These are phyloP conservation scores for Epinephelus lanceolatus DNA, from an alignment of 2,113 vertebrate species.

Conservation along the genomic window DNA sequence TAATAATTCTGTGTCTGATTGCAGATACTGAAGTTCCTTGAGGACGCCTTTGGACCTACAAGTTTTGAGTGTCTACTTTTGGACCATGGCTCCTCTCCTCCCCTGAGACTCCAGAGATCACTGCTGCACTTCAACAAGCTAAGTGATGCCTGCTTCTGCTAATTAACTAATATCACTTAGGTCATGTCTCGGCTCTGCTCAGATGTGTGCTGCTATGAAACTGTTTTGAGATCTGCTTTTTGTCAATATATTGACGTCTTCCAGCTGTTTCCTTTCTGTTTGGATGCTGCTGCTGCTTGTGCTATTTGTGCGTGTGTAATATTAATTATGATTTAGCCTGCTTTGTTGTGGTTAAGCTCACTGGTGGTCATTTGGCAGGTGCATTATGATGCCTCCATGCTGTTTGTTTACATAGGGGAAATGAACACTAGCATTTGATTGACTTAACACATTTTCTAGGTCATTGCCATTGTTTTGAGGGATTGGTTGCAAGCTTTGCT, in stretches of 20 bases:
- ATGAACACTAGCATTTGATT: constrained; percentile 9
- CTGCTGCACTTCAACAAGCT: background rate
- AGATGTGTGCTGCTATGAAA: background rate
- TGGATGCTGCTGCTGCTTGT: constrained; percentile 35
- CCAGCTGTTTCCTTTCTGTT: background rate
- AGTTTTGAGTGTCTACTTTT: background rate
- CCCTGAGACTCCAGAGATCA: background rate
- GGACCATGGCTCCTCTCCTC: background rate
- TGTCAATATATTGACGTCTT: constrained; percentile 11
- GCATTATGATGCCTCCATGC: constrained; percentile 17
- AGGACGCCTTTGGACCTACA: background rate
- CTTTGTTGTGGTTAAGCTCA: constrained; percentile 25
- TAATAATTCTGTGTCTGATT: no score
- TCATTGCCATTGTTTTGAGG: background rate
- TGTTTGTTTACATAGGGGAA: constrained; percentile 29
- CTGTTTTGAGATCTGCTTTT: background rate
- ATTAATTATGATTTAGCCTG: constrained; percentile 29
- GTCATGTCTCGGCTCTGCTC: background rate
- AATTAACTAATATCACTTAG: background rate
- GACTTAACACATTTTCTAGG: constrained; percentile 9
- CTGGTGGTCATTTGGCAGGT: constrained; percentile 52
- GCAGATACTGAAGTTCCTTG: background rate
- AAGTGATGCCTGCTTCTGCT: background rate
- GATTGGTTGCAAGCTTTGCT: background rate
- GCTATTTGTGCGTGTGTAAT: constrained; percentile 38